A percentile compares a stretch with the other conserved stretches of the same genome.
phyloP scores from a whole-genome alignment of 2,797 vertebrate species.

The Cygnus olor region DNA sequence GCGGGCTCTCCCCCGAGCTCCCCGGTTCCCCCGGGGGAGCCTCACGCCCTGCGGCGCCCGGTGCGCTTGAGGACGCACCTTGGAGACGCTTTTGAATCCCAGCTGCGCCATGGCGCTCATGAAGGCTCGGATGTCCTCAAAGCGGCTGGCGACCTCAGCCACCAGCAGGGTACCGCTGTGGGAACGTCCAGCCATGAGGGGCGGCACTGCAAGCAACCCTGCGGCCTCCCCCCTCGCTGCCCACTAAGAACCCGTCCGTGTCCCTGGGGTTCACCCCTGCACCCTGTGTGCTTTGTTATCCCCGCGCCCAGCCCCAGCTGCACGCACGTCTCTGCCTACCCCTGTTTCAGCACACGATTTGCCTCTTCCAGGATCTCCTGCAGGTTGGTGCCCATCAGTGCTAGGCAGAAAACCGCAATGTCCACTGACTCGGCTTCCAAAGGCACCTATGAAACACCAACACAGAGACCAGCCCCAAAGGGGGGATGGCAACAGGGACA shows the following conservation, averaged over 20 bases:
- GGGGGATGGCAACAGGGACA: neutral
- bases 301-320: neutral
- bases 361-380: conserved; percentile 91
- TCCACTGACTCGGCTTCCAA: conserved; percentile 84
- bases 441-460: conserved; percentile 83
- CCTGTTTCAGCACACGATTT: conserved; percentile 87
- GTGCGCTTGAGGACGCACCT: conserved; percentile 77
- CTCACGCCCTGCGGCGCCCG: too few relatives aligned
- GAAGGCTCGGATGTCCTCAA: conserved; percentile 84
- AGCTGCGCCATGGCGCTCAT: conserved; percentile 79
- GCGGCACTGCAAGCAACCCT: neutral
- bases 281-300: too few relatives aligned
- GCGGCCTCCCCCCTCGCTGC: accelerated
- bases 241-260: too few relatives aligned
- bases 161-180: conserved; percentile 89
- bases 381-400: conserved; percentile 96
- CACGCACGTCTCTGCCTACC: conserved; percentile 67
- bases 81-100: conserved; percentile 87
- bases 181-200: neutral
- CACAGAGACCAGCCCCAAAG: accelerated
- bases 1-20: too few relatives aligned
- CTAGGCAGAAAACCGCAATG: conserved; percentile 92
- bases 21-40: neutral
- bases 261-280: neutral
- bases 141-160: conserved; percentile 94